These are phyloP conservation scores for Acanthoscelides obtectus DNA, from an alignment of 2,888 invertebrate genomes.

Conservation along the genomic window DNA sequence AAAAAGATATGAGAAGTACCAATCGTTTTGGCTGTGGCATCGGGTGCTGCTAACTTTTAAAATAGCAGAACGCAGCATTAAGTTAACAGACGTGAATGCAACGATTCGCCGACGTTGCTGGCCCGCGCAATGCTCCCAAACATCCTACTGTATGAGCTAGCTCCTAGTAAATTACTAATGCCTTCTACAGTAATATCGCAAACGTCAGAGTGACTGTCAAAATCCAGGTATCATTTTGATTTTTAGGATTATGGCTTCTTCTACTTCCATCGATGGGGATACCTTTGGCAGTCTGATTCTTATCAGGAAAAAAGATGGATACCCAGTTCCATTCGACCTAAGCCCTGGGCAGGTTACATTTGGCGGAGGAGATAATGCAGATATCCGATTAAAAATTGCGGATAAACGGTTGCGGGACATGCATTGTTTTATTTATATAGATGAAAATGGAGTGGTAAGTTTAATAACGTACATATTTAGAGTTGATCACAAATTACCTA, in stretches of 20 bases:
- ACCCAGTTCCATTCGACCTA: conserved; percentile 16
- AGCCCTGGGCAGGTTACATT: conserved; percentile 19
- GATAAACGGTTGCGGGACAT: conserved; percentile 15
- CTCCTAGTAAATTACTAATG: no score
- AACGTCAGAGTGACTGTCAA: background rate
- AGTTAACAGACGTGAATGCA: no score
- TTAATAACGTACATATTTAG: no score
- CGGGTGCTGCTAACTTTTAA: no score
- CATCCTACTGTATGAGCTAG: no score
- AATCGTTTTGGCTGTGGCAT: no score
- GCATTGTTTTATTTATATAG: conserved; percentile 24
- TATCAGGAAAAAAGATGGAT: conserved; percentile 17
- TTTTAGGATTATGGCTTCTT: background rate
- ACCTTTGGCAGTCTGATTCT: conserved; percentile 17
- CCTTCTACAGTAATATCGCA: no score
- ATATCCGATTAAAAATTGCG: conserved; percentile 24
- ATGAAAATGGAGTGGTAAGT: conserved; percentile 26
- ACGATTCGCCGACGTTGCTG: no score
- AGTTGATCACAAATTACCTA: no score
- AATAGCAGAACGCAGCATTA: no score
- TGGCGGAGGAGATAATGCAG: conserved; percentile 21
- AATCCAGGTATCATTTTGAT: background rate
- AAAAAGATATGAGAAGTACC: no score
- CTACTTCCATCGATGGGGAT: conserved; percentile 4
- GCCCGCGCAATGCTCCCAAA: no score